Base-by-base conservation (phyloP, 2,888 invertebrate species). In the Lasioglossum oenotherae region DNA sequence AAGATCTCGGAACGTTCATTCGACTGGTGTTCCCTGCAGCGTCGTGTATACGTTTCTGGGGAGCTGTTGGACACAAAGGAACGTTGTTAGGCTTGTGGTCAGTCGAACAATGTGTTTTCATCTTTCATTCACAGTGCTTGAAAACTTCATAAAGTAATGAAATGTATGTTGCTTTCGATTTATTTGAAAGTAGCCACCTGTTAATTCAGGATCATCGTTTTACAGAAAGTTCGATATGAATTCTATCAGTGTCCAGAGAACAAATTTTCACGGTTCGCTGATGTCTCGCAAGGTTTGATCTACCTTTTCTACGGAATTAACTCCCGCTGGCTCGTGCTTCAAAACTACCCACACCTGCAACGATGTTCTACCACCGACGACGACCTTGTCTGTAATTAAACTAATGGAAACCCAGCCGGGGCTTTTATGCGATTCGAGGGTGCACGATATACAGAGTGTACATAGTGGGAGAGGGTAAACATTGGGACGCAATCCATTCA, bases 391-490 rank as follows among this genome's bases (percentile, higher is more conserved):
- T 84, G 91, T 93, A 94, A 94, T 93, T 92, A 93, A 93, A 93
- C 89, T 94, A 94, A 94, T 94, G 93, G 93, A 93, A 92, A 88
- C 71, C 88, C 88, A 86, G 81, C 82, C 81, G 73, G 80, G 85
- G 88, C 88, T 87, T 88, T 91, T 92, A 86, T 82, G 81, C 85
- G 80, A 83, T 81, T 80, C 16, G 78, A 57, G 74, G 67, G 71
- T 60, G 80, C 79, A 81, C 84, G 86, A 53, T 53, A 82, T 79
- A 82, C 73, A 80, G 64, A 46, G 27, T 73, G 82, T 69, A 74
- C 74, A 67, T 38, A 73, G 76, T 31, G 85, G 31, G 81, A 60
- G 74, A 84, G 80, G 79, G 69, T 88, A 85, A 88, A 90, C 90
- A 88, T 82, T 80, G 90, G 84, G 78, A 85, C 89, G 89, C 90